Conservation (phyloP, 2,888 invertebrate species). For the Monochamus alternatus region DNA sequence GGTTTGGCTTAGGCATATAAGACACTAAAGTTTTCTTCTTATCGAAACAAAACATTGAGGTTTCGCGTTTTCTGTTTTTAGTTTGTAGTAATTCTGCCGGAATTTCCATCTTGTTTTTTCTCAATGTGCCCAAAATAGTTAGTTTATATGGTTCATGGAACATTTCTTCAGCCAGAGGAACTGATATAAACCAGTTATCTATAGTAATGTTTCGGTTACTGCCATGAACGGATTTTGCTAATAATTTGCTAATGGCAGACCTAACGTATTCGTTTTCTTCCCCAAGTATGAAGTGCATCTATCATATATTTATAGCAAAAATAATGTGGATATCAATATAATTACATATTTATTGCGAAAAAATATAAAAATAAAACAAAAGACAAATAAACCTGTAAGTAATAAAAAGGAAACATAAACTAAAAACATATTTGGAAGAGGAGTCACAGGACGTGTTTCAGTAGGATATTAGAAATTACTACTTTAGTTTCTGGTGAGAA, state of each 20-base stretch:
- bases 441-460: no score
- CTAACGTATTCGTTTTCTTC: conserved; percentile 22
- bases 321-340: no score
- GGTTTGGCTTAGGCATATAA: not conserved
- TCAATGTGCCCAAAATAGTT: not conserved
- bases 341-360: no score
- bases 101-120: not conserved
- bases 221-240: conserved; percentile 10
- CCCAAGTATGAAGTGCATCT: conserved; percentile 38
- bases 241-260: conserved; percentile 13
- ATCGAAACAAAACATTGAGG: conserved; percentile 1
- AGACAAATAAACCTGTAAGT: no score
- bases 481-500: no score
- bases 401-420: no score
- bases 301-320: conserved; percentile 18
- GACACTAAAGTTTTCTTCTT: conserved; percentile 2
- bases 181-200: conserved; percentile 15
- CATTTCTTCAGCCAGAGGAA: not conserved
- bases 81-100: not conserved
- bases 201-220: conserved; percentile 12
- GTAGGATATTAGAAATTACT: no score
- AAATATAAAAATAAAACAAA: no score
- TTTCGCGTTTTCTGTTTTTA: not conserved
- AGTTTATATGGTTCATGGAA: conserved; percentile 3
- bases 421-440: conserved; percentile 13